phyloP scores from a whole-genome alignment of 2,113 vertebrate genomes.

The Apeltes quadracus region DNA sequence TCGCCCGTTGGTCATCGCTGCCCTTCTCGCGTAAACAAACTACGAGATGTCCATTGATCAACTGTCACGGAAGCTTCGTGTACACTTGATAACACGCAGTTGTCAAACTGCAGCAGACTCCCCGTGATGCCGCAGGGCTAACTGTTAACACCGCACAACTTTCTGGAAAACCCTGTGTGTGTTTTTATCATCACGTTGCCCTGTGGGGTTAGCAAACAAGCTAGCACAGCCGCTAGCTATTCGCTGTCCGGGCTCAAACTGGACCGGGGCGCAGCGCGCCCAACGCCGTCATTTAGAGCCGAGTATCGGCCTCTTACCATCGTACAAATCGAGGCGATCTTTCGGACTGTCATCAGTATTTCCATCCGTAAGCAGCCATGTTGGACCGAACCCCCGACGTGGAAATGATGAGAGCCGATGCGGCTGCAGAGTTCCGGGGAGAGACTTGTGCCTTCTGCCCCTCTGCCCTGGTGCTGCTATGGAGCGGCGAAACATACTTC shows the following conservation, averaged over 20 bases:
- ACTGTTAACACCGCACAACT: conserved; percentile 45
- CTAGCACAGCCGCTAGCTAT: conserved; percentile 27
- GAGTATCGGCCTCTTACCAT: conserved; percentile 80
- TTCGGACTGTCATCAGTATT: conserved; percentile 94
- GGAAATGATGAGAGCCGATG: conserved; percentile 75
- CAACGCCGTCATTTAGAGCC: background rate
- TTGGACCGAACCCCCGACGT: conserved; percentile 81
- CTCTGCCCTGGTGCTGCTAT: background rate
- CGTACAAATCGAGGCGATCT: conserved; percentile 96
- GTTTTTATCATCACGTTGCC: conserved; percentile 36
- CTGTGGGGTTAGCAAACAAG: conserved; percentile 50
- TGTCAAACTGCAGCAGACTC: fast-evolving
- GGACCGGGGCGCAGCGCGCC: background rate
- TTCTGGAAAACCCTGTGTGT: conserved; percentile 31
- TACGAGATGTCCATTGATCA: background rate
- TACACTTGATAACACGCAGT: fast-evolving
- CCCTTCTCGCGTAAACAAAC: conserved; percentile 46
- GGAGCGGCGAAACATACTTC: background rate
- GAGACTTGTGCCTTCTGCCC: conserved; percentile 2
- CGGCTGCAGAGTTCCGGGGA: conserved; percentile 76
- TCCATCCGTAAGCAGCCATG: conserved; percentile 88
- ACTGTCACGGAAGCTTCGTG: background rate
- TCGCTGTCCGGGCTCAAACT: conserved; percentile 35
- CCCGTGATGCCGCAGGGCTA: background rate
- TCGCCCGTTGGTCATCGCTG: background rate